Evolutionary conservation across 2,888 invertebrate genomes (phyloP), one percentile per base, ranked within the genome.

Genomic region (Tetheella fluctuosa): DNA sequence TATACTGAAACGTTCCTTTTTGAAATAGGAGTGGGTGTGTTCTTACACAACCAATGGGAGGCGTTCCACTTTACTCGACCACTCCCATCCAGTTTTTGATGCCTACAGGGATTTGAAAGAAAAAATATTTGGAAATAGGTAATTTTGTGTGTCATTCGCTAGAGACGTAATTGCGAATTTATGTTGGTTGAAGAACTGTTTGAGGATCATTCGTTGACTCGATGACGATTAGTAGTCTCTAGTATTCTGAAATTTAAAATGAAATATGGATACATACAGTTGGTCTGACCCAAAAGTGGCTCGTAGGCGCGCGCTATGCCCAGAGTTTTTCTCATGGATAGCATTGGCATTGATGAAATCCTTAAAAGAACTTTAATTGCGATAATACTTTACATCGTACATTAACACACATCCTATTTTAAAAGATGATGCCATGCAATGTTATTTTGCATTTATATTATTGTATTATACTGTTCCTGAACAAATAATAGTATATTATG

Each of bases 71-170:
- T 69, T 64, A 65, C 60, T 64, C 72, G 84, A 81, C 88, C 90
- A 91, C 92, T 80, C 92, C 91, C 83, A 91, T 83, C 81, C 80
- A 79, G 87, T 90, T 90, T 86, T 84, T 84, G 80, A 87, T 93
- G 92, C 93, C 93, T 93, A 93, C 93, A 75, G 93, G 93, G 93
- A 92, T 69, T 91, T 91, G 86, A 70, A 83, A 81, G 83, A 78
- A 86, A 88, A 90, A 89, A 79, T 82, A 90, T 86, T 87, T 89
- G 80, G 86, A 85, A 84, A 88, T 90, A 88, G 87, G 91, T 91
- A 91, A 91, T 92, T 91, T 88, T 83, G 86, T 83, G 87, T 80
- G 81, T 85, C 85, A 86, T 89, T 88, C 78, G 80, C 81, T 82
- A 83, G 86, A 85, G 85, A 88, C 82, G 84, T 89, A 91, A 91